Evolutionary conservation across 2,797 vertebrate species (phyloP), one percentile per base, ranked within the genome.

Genomic region (Hapalemur alaotrensis): DNA sequence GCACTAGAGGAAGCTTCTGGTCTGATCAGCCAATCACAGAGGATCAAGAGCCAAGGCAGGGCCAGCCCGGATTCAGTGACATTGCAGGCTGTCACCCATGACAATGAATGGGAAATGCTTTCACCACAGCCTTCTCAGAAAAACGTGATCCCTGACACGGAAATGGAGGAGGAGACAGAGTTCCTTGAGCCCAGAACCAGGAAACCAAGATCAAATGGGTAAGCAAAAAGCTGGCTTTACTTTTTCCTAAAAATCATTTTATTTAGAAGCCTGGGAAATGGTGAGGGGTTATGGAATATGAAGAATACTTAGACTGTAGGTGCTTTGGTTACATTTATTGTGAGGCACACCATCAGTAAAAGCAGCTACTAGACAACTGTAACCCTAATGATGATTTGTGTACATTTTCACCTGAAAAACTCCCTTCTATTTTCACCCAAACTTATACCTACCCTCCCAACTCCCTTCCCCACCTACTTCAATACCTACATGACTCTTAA

Each of bases 191-290:
- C 5, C 79, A 95, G 92, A 80, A 69, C 57, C 78, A 90, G 70
- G 91, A 95, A 98, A 81, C 38, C 11, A n/a, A 96, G 61, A 95
- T 72, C 91, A 89, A 94, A 94, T 2, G 80, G 97, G 98, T 99
- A 98, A 98, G 98, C 84, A 95, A 94, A 97, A 90, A 38, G 0
- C 13, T 90, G 25, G 3, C 52, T 83, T 96, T 52, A 13, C 54
- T n/a, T 59, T 96, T 86, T 82, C 35, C 25, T 76, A 30, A 70
- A 92, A 95, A 91, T 4, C 7, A 8, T 52, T 95, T 83, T 70
- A 61, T 91, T 75, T 88, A 65, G 93, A 72, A 96, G 69, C 41
- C 25, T 52, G 17, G 12, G 18, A 92, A 91, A 41, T 25, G 18
- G 7, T 54, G 46, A 92, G 41, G 28, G 43, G 20, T 54, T 43